Evolutionary conservation across 2,113 vertebrate species (phyloP).

Genomic region (Myxocyprinus asiaticus): DNA sequence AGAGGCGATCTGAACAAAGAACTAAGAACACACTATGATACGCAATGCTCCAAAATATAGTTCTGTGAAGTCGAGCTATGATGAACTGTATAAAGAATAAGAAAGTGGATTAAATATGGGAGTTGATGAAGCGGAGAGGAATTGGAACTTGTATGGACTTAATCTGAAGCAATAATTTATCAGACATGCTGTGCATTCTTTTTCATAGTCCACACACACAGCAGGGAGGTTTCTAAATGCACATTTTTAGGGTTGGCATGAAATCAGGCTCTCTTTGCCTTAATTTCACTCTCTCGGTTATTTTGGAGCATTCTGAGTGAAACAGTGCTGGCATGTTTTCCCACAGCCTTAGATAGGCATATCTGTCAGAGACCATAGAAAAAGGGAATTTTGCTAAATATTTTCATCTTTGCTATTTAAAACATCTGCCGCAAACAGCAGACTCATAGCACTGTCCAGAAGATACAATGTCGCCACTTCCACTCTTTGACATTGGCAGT

Average conservation of each 20-base stretch:
- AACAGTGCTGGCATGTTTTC: slow-evolving; percentile 39
- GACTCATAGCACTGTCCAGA: neutral
- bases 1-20: no score
- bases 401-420: slow-evolving; percentile 50
- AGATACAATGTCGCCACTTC: slow-evolving; percentile 40
- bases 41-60: neutral
- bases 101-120: neutral
- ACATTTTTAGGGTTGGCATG: neutral
- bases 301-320: slow-evolving; percentile 3
- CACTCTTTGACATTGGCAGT: slow-evolving; percentile 47
- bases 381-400: slow-evolving; percentile 18
- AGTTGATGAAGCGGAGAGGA: neutral
- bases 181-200: neutral
- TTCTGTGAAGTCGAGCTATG: neutral
- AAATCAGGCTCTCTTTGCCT: neutral
- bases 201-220: neutral
- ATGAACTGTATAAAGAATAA: neutral
- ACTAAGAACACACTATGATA: neutral
- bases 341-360: neutral
- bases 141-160: neutral
- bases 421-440: slow-evolving; percentile 12
- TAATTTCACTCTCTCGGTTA: neutral
- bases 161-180: slow-evolving; percentile 26
- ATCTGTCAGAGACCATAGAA: neutral
- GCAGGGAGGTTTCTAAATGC: neutral